phyloP scores from a whole-genome alignment of 2,113 vertebrate species.

The Bufo gargarizans region DNA sequence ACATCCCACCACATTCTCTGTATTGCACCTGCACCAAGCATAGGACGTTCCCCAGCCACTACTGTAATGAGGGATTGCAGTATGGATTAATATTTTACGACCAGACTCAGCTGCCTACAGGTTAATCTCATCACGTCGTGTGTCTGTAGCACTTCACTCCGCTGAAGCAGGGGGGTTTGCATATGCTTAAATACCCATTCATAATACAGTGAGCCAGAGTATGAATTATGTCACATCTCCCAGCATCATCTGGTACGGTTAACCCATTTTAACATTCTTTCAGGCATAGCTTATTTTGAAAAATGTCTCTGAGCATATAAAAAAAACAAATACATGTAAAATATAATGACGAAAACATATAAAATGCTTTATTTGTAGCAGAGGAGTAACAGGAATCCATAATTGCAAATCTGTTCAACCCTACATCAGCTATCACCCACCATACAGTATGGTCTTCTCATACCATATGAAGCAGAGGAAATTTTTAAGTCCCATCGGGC shows the following conservation, averaged over 20 bases:
- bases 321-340: too few species aligned
- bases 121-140: conserved; percentile 38
- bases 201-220: conserved; percentile 13
- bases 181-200: conserved; percentile 33
- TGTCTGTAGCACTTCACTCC: conserved; percentile 32
- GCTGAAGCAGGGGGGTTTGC: conserved; percentile 26
- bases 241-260: background rate
- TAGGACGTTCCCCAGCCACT: background rate
- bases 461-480: too few species aligned
- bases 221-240: conserved; percentile 22
- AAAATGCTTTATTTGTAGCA: background rate
- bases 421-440: too few species aligned
- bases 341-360: too few species aligned
- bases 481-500: too few species aligned
- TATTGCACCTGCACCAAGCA: background rate
- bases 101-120: conserved; percentile 4
- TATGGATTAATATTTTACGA: background rate
- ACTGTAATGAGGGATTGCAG: conserved; percentile 2
- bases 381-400: background rate
- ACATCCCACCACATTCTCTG: background rate
- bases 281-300: too few species aligned
- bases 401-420: too few species aligned
- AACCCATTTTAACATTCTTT: background rate
- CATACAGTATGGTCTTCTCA: too few species aligned
- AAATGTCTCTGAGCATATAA: too few species aligned